Evolutionary conservation across 2,113 vertebrate species (phyloP).

Genomic region (Hydrochoerus hydrochaeris): DNA sequence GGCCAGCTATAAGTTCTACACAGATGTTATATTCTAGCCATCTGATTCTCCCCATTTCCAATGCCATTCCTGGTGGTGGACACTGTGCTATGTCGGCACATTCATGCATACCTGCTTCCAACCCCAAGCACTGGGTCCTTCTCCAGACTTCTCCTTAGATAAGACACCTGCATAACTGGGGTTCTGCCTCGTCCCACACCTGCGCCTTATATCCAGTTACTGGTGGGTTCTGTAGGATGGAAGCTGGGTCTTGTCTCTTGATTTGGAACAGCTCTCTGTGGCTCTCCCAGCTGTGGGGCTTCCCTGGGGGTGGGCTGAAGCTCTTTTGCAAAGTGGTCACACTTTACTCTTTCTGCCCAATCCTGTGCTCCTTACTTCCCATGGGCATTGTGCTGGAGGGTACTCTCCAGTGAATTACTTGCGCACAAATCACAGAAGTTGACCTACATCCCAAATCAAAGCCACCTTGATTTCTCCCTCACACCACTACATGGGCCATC

Average conservation of each 20-base stretch:
- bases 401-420: background rate
- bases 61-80: fast-evolving
- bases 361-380: background rate
- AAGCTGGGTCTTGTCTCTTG: background rate
- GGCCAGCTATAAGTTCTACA: background rate
- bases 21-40: background rate
- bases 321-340: background rate
- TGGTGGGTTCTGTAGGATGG: background rate
- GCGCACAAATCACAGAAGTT: background rate
- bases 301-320: background rate
- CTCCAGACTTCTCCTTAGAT: background rate
- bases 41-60: background rate
- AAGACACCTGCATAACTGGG: background rate
- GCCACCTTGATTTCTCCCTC: background rate
- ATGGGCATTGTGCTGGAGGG: background rate
- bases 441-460: conserved; percentile 20
- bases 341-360: background rate
- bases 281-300: background rate
- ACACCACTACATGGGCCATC: background rate
- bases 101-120: background rate
- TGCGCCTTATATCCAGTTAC: background rate
- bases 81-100: background rate
- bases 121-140: background rate
- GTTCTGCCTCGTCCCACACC: background rate
- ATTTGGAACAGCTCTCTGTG: background rate